Percentiles rank a stretch among this genome's conserved stretches.
These are phyloP conservation scores for Synanceia verrucosa DNA, from an alignment of 2,797 vertebrate species.

Conservation along the genomic window DNA sequence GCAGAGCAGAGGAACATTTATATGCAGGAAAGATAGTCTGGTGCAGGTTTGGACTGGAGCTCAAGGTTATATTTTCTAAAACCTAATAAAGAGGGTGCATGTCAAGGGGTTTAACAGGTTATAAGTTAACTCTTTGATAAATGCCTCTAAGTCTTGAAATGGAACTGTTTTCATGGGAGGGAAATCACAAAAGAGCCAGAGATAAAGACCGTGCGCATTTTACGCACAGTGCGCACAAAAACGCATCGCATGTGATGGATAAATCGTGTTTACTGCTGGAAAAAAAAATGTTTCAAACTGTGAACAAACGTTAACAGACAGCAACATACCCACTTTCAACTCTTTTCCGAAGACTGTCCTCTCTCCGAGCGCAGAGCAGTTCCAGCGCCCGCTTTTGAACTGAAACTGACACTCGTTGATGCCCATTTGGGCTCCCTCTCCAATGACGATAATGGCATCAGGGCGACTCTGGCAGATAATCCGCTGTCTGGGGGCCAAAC, in stretches of 20 bases:
- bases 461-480: conserved; percentile 99
- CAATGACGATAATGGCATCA: conserved; percentile 98
- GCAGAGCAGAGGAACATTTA: background rate
- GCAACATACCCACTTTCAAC: conserved; percentile 99
- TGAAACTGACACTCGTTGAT: conserved; percentile 99
- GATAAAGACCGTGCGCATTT: conserved; percentile 6
- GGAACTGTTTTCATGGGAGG: background rate
- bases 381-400: conserved; percentile 97
- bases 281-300: conserved; percentile 10
- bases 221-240: conserved; percentile 22
- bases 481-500: conserved; percentile 95
- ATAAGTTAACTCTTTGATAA: background rate
- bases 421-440: conserved; percentile 98
- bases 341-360: conserved; percentile 99
- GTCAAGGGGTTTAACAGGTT: background rate
- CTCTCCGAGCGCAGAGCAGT: conserved; percentile 97
- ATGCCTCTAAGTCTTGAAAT: background rate
- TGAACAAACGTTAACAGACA: conserved; percentile 75
- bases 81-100: background rate
- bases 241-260: background rate
- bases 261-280: background rate
- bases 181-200: background rate
- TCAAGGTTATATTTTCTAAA: background rate
- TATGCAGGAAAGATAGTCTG: background rate
- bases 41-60: background rate